Evolutionary conservation across 1,140 invertebrate species (phyloP).

Genomic region (Drosophila mauritiana): DNA sequence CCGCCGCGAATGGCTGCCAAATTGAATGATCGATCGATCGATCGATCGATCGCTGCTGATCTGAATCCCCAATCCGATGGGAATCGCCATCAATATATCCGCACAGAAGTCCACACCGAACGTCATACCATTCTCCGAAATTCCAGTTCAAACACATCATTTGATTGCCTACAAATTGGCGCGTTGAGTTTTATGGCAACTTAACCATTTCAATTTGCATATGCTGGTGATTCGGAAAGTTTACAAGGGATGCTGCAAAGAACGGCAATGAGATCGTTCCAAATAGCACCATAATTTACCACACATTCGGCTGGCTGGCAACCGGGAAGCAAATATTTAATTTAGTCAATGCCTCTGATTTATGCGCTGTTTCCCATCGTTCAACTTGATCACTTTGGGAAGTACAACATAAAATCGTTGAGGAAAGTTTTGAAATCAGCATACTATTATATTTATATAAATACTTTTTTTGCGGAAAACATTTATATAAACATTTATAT

Average conservation of each 20-base stretch:
- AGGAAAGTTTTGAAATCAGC: constrained; percentile 17
- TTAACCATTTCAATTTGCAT: constrained; percentile 46
- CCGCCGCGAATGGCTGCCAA: constrained; percentile 36
- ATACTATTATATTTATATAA: neutral
- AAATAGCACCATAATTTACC: constrained; percentile 12
- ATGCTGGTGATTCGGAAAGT: neutral
- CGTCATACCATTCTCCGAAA: constrained; percentile 51
- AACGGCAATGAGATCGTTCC: too few relatives aligned
- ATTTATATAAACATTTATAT: too few relatives aligned
- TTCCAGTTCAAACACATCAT: constrained; percentile 65
- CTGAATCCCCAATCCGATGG: neutral
- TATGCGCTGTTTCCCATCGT: constrained; percentile 69
- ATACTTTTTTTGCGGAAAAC: neutral
- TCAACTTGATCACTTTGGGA: constrained; percentile 47
- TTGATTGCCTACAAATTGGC: constrained; percentile 82
- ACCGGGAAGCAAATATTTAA: constrained; percentile 71
- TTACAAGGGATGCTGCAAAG: constrained; percentile 12
- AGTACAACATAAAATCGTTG: constrained; percentile 39
- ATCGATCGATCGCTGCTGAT: neutral
- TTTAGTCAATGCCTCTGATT: constrained; percentile 55
- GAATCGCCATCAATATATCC: constrained; percentile 1
- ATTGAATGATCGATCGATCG: constrained; percentile 48
- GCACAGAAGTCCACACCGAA: constrained; percentile 1
- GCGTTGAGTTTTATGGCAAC: constrained; percentile 77
- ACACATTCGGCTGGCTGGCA: constrained; percentile 44